Base-by-base conservation (phyloP, 2,888 invertebrate species). In the Phasia obesa region DNA sequence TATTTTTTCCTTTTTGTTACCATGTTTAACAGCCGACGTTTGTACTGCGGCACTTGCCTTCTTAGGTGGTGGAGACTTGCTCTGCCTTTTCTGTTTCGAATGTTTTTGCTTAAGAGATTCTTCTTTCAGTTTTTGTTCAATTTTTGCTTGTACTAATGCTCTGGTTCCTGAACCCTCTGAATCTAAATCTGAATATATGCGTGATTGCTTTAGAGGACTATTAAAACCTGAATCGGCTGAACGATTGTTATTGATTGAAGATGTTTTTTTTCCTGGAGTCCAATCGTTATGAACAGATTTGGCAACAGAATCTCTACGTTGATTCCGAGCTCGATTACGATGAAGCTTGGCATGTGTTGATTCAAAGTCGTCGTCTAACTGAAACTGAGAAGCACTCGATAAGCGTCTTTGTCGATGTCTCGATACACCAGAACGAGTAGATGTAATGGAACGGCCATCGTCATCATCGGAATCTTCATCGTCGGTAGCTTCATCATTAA, bases 401-500 rank as follows among this genome's bases (percentile, higher is more conserved):
- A 89, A 65, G 15, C 90, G 88, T 21, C 90, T 85, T 44, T 86
- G 87, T 0, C 89, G 87, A 53, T 85, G 76, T 0, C 89, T 86
- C 3, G 86, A 85, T 84, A 89, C 85, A 38, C 88, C 90, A 4
- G 91, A 91, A 11, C 92, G 89, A 82, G 91, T 90, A 0, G 91
- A 91, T 19, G 91, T 87, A 21, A 91, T 74, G 0, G 91, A 91
- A 15, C 90, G 87, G 5, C 89, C 91, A 83, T 93, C 93, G 19
- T 93, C 91, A 59, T 90, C 88, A 77, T 95, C 95, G 1, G 94
- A 94, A 84, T 94, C 94, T 17, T 94, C 95, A 84, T 94, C 94
- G 86, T 88, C 93, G 83, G 92, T 92, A 4, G 92, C 91, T 47
- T 93, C 92, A 51, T 92, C 92, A 42, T 93, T 92, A 1, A 88